Percentiles rank a stretch among this genome's conserved stretches.
phyloP scores from a whole-genome alignment of 1,140 invertebrate species.

The Plodia interpunctella region DNA sequence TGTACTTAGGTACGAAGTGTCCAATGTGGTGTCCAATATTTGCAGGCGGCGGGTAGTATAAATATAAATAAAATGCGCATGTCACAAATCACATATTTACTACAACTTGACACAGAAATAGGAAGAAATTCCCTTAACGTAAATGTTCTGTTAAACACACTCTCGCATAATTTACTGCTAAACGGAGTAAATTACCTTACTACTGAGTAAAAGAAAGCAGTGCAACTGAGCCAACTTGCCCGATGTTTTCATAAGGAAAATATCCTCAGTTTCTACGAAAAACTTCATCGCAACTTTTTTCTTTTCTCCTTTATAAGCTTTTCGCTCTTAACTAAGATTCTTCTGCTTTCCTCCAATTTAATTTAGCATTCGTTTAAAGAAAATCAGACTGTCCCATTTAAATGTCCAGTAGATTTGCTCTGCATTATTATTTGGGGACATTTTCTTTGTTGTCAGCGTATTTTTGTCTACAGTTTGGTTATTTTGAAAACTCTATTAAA shows the following conservation, averaged over 20 bases:
- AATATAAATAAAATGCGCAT: too few relatives aligned
- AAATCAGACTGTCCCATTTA: constrained; percentile 18
- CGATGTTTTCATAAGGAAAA: constrained; percentile 50
- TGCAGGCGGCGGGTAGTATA: too few relatives aligned
- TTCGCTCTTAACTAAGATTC: constrained; percentile 42
- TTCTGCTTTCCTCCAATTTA: constrained; percentile 41
- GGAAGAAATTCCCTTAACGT: constrained; percentile 15
- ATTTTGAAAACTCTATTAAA: too few relatives aligned
- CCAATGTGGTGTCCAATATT: too few relatives aligned
- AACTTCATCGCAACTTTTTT: constrained; percentile 45
- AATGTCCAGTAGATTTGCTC: constrained; percentile 20
- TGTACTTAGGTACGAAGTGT: too few relatives aligned
- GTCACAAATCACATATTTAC: too few relatives aligned
- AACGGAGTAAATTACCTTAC: constrained; percentile 28
- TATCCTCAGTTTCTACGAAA: constrained; percentile 37
- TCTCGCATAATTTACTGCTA: constrained; percentile 19
- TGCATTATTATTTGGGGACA: background rate
- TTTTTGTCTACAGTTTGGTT: too few relatives aligned
- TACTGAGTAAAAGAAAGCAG: constrained; percentile 33
- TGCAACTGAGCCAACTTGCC: constrained; percentile 34
- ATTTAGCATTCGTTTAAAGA: constrained; percentile 33
- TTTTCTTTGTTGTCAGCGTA: background rate
- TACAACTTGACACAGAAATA: too few relatives aligned
- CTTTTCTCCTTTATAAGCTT: constrained; percentile 45
- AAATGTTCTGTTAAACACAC: background rate